These are phyloP conservation scores for Columba guinea DNA, from an alignment of 2,797 vertebrate species.

Conservation along the genomic window DNA sequence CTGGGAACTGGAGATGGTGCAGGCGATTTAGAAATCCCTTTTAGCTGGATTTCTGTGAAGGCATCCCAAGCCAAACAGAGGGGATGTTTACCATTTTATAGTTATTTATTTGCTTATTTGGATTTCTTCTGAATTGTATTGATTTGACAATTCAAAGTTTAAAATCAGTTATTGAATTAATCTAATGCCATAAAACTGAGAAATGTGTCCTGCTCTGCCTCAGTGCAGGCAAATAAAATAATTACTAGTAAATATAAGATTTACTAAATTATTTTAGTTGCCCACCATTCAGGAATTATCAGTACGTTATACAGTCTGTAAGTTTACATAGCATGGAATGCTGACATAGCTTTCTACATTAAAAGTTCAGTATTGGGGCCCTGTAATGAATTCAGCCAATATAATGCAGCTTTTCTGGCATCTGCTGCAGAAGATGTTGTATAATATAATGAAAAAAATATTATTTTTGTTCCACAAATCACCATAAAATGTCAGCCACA, in stretches of 20 bases:
- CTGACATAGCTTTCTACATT: not conserved
- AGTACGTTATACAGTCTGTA: not conserved
- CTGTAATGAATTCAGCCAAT: not conserved
- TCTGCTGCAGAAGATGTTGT: conserved; percentile 17
- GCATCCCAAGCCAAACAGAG: not conserved
- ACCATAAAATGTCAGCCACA: conserved; percentile 6
- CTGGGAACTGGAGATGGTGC: not conserved
- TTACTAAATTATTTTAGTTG: not conserved
- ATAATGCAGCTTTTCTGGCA: not conserved
- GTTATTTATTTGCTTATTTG: not conserved
- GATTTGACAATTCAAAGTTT: not conserved
- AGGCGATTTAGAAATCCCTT: not conserved
- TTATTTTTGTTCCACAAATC: conserved; percentile 27
- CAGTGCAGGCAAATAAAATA: not conserved
- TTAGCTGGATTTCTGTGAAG: not conserved
- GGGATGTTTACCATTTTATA: not conserved
- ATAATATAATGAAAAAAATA: not conserved
- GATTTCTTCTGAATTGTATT: not conserved
- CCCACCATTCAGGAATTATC: not conserved
- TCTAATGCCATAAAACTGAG: not conserved
- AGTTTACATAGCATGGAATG: not conserved
- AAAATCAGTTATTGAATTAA: not conserved
- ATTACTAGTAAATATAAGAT: not conserved
- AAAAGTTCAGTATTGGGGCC: not conserved
- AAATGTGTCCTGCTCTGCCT: not conserved